phyloP scores from a whole-genome alignment of 2,888 invertebrate species.

The Brachynemurus nebulosus region DNA sequence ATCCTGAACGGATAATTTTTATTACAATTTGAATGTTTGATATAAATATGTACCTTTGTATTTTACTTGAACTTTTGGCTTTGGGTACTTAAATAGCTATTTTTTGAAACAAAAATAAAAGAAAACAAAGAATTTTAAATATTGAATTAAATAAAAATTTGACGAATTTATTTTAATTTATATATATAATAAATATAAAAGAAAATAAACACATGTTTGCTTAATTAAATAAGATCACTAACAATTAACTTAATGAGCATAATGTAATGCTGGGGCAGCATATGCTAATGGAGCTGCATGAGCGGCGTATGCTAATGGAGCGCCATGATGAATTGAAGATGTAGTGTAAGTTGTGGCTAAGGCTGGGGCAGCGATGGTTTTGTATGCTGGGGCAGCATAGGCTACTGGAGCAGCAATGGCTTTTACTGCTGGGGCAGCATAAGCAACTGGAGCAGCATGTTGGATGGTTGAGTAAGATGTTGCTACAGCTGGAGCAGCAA shows the following conservation, averaged over 20 bases:
- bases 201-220: too few relatives aligned
- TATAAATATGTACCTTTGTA: too few relatives aligned
- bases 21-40: too few relatives aligned
- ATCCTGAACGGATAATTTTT: too few relatives aligned
- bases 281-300: constrained; percentile 26
- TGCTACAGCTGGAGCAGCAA: constrained; percentile 2
- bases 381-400: constrained; percentile 12
- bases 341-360: too few relatives aligned
- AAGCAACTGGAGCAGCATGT: constrained; percentile 21
- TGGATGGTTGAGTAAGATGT: constrained; percentile 20
- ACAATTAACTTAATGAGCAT: constrained; percentile 5
- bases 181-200: too few relatives aligned
- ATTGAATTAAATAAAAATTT: too few relatives aligned
- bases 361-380: constrained; percentile 32
- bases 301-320: constrained; percentile 10
- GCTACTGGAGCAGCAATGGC: constrained; percentile 3
- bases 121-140: too few relatives aligned
- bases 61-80: too few relatives aligned
- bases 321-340: constrained; percentile 24
- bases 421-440: constrained; percentile 22
- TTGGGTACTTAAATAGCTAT: too few relatives aligned
- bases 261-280: constrained; percentile 20
- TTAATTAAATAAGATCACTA: constrained; percentile 7
- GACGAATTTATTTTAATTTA: too few relatives aligned
- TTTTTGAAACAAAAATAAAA: too few relatives aligned